These are phyloP conservation scores for Drosophila mimetica DNA, from an alignment of 2,888 invertebrate species.

Conservation along the genomic window DNA sequence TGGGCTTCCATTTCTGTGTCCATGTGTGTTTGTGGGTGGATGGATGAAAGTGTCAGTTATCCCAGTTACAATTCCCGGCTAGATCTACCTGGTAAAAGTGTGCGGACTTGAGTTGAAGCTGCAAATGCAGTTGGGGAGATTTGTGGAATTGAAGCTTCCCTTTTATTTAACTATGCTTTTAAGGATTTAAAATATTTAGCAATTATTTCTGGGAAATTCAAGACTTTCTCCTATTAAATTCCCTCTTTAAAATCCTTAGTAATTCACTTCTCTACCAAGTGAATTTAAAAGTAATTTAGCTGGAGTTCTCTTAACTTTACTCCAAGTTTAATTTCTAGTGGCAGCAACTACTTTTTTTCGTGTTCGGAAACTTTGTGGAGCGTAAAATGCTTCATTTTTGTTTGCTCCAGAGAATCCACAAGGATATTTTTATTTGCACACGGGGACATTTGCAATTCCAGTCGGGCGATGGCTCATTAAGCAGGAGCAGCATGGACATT, in stretches of 20 bases:
- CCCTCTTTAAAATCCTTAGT: neutral
- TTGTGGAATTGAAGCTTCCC: neutral
- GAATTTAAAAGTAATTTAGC: neutral
- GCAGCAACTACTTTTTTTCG: slow-evolving; percentile 10
- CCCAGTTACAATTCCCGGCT: slow-evolving; percentile 38
- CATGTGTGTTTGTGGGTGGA: slow-evolving; percentile 9
- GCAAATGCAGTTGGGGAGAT: slow-evolving; percentile 4
- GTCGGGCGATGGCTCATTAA: slow-evolving; percentile 68
- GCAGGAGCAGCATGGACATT: slow-evolving; percentile 46
- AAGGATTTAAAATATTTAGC: neutral
- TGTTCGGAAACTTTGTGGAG: slow-evolving; percentile 59
- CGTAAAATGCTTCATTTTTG: slow-evolving; percentile 55
- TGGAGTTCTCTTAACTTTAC: neutral
- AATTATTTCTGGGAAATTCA: no score
- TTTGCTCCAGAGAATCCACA: slow-evolving; percentile 38
- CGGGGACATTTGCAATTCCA: slow-evolving; percentile 68
- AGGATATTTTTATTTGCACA: slow-evolving; percentile 73
- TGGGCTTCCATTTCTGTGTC: slow-evolving; percentile 15
- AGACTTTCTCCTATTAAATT: neutral
- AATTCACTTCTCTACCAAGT: neutral
- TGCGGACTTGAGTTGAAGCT: slow-evolving; percentile 9
- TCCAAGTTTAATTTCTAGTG: neutral
- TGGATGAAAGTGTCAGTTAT: slow-evolving; percentile 41
- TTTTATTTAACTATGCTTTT: no score
- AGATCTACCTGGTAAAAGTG: slow-evolving; percentile 5